phyloP scores from a whole-genome alignment of 2,113 vertebrate species.

The Mola mola region DNA sequence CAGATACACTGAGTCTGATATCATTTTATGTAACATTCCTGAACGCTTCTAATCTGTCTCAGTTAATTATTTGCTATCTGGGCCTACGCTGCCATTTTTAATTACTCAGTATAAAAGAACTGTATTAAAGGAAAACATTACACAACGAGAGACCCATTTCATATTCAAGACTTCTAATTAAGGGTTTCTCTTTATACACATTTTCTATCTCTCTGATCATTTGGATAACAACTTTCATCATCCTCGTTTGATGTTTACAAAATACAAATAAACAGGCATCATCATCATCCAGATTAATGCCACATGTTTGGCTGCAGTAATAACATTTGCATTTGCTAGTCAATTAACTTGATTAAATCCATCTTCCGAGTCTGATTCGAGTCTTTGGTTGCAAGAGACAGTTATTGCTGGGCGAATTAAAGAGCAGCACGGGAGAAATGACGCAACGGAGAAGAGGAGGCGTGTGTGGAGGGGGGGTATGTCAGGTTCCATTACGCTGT shows the following conservation, averaged over 20 bases:
- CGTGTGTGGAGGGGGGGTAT: neutral
- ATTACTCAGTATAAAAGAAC: slow-evolving; percentile 52
- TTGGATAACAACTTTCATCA: slow-evolving; percentile 74
- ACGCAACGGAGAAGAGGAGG: slow-evolving; percentile 24
- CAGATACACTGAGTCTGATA: slow-evolving; percentile 7
- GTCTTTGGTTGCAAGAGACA: slow-evolving; percentile 46
- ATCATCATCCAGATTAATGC: slow-evolving; percentile 59
- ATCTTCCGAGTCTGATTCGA: slow-evolving; percentile 65
- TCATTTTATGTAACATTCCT: slow-evolving; percentile 33
- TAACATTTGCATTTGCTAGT: slow-evolving; percentile 76
- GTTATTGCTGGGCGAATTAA: slow-evolving; percentile 59
- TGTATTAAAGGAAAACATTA: slow-evolving; percentile 51
- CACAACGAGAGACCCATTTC: slow-evolving; percentile 54
- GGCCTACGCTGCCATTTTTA: slow-evolving; percentile 43
- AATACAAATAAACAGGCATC: slow-evolving; percentile 51
- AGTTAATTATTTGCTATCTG: slow-evolving; percentile 59
- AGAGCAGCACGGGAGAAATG: slow-evolving; percentile 42
- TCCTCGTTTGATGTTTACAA: slow-evolving; percentile 74
- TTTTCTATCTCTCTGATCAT: slow-evolving; percentile 68
- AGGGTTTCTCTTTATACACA: slow-evolving; percentile 58
- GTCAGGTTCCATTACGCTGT: slow-evolving; percentile 59
- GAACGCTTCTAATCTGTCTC: slow-evolving; percentile 43
- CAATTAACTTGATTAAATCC: slow-evolving; percentile 78
- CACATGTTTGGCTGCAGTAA: slow-evolving; percentile 55
- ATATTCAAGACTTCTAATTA: slow-evolving; percentile 72